These are phyloP conservation scores for Lochmaea capreae DNA, from an alignment of 2,888 invertebrate species.

Conservation along the genomic window DNA sequence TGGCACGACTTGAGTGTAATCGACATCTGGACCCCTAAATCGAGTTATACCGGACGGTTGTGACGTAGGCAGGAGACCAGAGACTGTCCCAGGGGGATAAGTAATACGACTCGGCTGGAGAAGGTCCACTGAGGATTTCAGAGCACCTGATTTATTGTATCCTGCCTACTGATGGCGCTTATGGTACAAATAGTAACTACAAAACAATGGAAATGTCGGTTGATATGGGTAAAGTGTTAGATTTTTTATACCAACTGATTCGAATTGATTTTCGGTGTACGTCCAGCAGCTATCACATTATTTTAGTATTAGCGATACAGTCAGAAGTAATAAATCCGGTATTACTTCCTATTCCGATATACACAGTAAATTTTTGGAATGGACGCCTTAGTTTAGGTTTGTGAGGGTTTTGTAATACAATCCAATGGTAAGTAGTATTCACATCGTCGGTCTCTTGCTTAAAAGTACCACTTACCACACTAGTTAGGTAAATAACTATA, in stretches of 20 bases:
- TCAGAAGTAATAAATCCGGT: too few relatives aligned
- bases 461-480: too few relatives aligned
- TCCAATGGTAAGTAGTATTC: too few relatives aligned
- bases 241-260: neutral
- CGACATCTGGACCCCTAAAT: constrained; percentile 40
- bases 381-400: too few relatives aligned
- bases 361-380: too few relatives aligned
- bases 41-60: constrained; percentile 35
- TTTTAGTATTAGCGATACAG: too few relatives aligned
- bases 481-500: too few relatives aligned
- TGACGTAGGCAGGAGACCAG: constrained; percentile 30
- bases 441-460: too few relatives aligned
- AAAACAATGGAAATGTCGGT: neutral
- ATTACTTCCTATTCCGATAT: too few relatives aligned
- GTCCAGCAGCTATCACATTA: too few relatives aligned
- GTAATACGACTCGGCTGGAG: constrained; percentile 26
- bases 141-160: constrained; percentile 29
- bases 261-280: neutral
- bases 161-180: constrained; percentile 7
- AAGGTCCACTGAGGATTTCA: constrained; percentile 27
- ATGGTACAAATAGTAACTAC: neutral
- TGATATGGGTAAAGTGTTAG: neutral
- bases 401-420: too few relatives aligned
- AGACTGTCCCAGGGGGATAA: constrained; percentile 26
- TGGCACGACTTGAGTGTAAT: constrained; percentile 33